Percentiles rank a stretch among this genome's conserved stretches.
These are phyloP conservation scores for Acanthornis magna DNA, from an alignment of 2,797 vertebrate genomes.

Conservation along the genomic window DNA sequence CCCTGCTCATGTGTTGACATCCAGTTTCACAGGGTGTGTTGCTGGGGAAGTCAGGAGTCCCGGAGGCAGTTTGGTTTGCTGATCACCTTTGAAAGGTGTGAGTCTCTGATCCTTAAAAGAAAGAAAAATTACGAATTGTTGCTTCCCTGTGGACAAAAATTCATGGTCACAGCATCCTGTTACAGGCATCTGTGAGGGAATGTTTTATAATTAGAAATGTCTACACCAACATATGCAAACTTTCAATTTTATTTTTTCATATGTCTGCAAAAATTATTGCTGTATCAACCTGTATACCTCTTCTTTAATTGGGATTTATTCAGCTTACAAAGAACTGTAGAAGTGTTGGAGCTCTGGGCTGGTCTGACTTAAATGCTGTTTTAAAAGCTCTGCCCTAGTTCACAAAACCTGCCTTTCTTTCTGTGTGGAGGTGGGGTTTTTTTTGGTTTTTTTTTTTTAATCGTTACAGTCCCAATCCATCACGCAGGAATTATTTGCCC, in stretches of 20 bases:
- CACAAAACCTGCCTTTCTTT: not conserved
- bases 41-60: not conserved
- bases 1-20: not conserved
- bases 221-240: not conserved
- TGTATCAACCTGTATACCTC: not conserved
- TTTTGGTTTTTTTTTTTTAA: not conserved
- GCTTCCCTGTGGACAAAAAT: not conserved
- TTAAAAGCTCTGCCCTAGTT: not conserved
- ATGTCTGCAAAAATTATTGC: not conserved
- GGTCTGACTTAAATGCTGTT: not conserved
- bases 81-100: not conserved
- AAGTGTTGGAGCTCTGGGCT: not conserved
- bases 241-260: not conserved
- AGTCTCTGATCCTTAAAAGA: not conserved
- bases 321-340: not conserved
- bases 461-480: not conserved
- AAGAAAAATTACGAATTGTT: not conserved
- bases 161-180: not conserved
- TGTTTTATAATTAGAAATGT: not conserved
- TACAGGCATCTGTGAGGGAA: not conserved
- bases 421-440: not conserved
- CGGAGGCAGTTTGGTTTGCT: not conserved
- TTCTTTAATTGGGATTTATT: not conserved
- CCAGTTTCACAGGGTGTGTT: not conserved
- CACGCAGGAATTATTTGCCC: constrained; percentile 20